Percentiles rank a stretch among this genome's conserved stretches.
phyloP scores from a whole-genome alignment of 2,888 invertebrate genomes.

The Ptychoptera albimana region DNA sequence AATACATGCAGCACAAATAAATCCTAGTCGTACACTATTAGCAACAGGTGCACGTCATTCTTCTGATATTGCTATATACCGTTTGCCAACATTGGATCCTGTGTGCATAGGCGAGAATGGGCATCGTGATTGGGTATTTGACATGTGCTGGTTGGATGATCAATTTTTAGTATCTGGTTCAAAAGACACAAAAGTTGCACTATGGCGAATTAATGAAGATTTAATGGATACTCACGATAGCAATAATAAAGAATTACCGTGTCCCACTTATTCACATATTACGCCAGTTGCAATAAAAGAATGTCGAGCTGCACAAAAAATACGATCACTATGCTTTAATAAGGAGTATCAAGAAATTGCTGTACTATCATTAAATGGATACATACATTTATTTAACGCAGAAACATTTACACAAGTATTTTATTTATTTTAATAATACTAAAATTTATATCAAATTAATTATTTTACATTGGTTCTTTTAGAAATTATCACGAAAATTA shows the following conservation, averaged over 20 bases:
- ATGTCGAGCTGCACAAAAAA: constrained; percentile 58
- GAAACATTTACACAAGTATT: constrained; percentile 60
- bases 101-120: constrained; percentile 83
- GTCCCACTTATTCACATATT: constrained; percentile 37
- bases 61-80: constrained; percentile 74
- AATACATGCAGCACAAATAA: constrained; percentile 85
- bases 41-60: constrained; percentile 88
- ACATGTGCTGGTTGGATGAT: constrained; percentile 93
- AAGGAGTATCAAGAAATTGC: constrained; percentile 73
- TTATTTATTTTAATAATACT: constrained; percentile 16
- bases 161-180: constrained; percentile 89
- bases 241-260: constrained; percentile 25
- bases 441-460: background rate
- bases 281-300: constrained; percentile 56
- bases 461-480: constrained; percentile 9
- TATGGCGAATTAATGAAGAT: constrained; percentile 64
- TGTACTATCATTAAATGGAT: constrained; percentile 81
- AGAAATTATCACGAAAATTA: constrained; percentile 68
- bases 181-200: constrained; percentile 74
- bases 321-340: constrained; percentile 76
- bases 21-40: constrained; percentile 77
- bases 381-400: constrained; percentile 86
- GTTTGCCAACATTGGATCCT: constrained; percentile 87
- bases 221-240: constrained; percentile 17
- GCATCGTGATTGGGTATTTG: constrained; percentile 85